These are phyloP conservation scores for Seriola dumerili DNA, from an alignment of 2,113 vertebrate genomes.

Conservation along the genomic window DNA sequence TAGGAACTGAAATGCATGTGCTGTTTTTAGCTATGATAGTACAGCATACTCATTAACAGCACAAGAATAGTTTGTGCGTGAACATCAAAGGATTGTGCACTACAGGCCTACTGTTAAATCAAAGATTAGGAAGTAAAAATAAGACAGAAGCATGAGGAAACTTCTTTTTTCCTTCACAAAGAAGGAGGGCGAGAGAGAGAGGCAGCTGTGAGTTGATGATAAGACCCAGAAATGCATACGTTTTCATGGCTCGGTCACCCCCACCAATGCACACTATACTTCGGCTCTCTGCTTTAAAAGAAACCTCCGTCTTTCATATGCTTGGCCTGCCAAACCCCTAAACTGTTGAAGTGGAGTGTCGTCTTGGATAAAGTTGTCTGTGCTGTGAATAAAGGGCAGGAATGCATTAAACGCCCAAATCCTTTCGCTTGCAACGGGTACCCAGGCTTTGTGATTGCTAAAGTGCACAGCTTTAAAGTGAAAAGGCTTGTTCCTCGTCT, in stretches of 20 bases:
- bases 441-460: conserved; percentile 71
- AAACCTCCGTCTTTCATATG: conserved; percentile 62
- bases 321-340: conserved; percentile 70
- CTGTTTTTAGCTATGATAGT: conserved; percentile 29
- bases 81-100: conserved; percentile 60
- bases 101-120: conserved; percentile 58
- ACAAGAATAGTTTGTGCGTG: conserved; percentile 40
- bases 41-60: conserved; percentile 52
- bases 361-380: conserved; percentile 75
- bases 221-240: conserved; percentile 76
- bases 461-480: conserved; percentile 78
- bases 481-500: conserved; percentile 77
- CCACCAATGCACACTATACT: conserved; percentile 51
- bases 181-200: conserved; percentile 19
- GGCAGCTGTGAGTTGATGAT: conserved; percentile 76
- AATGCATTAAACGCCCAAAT: conserved; percentile 78
- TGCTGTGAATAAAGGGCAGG: conserved; percentile 74
- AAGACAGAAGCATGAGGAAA: conserved; percentile 58
- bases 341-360: conserved; percentile 76
- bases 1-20: conserved; percentile 14
- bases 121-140: conserved; percentile 68
- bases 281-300: conserved; percentile 63
- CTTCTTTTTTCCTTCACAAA: conserved; percentile 18
- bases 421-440: conserved; percentile 62
- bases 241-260: conserved; percentile 74